phyloP scores from a whole-genome alignment of 92 coral and sea anemone species.

The Heliopora coerulea region DNA sequence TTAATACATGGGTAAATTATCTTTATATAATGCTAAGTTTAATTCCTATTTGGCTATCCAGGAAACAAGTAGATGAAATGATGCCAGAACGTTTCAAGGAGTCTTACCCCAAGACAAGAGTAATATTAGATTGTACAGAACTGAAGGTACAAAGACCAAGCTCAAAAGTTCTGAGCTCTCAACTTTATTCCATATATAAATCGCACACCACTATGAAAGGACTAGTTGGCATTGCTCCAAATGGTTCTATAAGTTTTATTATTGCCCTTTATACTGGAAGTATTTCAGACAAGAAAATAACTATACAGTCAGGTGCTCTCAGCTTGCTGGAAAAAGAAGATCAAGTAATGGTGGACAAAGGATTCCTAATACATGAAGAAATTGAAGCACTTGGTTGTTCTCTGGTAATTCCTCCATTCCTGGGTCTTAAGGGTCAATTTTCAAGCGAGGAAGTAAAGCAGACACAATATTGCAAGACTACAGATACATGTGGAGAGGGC shows the following conservation, averaged over 20 bases:
- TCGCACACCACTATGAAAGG: constrained; percentile 32
- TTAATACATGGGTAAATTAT: constrained; percentile 51
- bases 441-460: background rate
- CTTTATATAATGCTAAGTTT: constrained; percentile 41
- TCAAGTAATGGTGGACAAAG: no score
- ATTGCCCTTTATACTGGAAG: constrained; percentile 38
- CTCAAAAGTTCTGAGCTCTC: constrained; percentile 48
- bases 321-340: constrained; percentile 1
- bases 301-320: constrained; percentile 41
- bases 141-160: constrained; percentile 50
- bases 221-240: constrained; percentile 33
- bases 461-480: constrained; percentile 53
- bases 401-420: constrained; percentile 17
- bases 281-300: constrained; percentile 51
- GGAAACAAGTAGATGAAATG: constrained; percentile 31
- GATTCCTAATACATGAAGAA: constrained; percentile 45
- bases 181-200: constrained; percentile 44
- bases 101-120: constrained; percentile 24
- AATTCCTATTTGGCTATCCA: constrained; percentile 50
- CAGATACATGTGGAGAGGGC: constrained; percentile 50
- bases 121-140: constrained; percentile 51
- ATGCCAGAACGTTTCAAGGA: constrained; percentile 45
- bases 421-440: no score
- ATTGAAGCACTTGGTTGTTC: constrained; percentile 49
- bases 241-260: constrained; percentile 46